A percentile compares a stretch with the other conserved stretches of the same genome.
Conservation (phyloP, 2,888 invertebrate genomes). For the Philopedon plagiatum region DNA sequence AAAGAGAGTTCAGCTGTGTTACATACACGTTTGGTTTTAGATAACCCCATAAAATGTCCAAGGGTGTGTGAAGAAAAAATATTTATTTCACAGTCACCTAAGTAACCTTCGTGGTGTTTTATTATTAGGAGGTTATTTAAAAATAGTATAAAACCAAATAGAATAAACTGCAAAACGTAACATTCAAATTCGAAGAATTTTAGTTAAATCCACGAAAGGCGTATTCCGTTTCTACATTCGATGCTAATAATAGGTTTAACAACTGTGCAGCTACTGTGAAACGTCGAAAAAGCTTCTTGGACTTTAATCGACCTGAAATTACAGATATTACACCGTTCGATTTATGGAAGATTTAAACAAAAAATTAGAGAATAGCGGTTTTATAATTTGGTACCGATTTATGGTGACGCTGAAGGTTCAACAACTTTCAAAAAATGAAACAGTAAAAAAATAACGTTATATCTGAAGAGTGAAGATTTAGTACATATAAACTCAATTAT, state of each 20-base stretch:
- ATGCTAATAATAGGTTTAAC: not conserved
- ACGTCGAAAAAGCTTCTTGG: not conserved
- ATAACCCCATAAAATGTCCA: too few relatives aligned
- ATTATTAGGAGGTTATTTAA: too few relatives aligned
- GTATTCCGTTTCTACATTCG: not conserved
- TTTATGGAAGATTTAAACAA: slow-evolving; percentile 8
- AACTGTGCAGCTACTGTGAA: slow-evolving; percentile 4
- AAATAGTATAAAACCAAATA: too few relatives aligned
- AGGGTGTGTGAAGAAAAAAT: too few relatives aligned
- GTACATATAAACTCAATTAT: too few relatives aligned
- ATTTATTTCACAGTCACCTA: too few relatives aligned
- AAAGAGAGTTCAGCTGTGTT: too few relatives aligned
- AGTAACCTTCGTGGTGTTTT: too few relatives aligned
- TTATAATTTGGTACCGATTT: not conserved
- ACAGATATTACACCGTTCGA: not conserved
- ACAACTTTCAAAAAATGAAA: not conserved
- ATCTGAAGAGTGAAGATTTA: too few relatives aligned
- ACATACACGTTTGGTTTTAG: too few relatives aligned
- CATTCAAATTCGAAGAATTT: not conserved
- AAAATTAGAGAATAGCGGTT: slow-evolving; percentile 4
- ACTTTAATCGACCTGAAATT: slow-evolving; percentile 14
- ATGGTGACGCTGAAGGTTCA: not conserved
- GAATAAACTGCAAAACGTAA: too few relatives aligned
- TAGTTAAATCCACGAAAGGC: not conserved
- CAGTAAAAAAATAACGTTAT: not conserved